These are phyloP conservation scores for Dicaeum eximium DNA, from an alignment of 2,113 vertebrate species.

Conservation along the genomic window DNA sequence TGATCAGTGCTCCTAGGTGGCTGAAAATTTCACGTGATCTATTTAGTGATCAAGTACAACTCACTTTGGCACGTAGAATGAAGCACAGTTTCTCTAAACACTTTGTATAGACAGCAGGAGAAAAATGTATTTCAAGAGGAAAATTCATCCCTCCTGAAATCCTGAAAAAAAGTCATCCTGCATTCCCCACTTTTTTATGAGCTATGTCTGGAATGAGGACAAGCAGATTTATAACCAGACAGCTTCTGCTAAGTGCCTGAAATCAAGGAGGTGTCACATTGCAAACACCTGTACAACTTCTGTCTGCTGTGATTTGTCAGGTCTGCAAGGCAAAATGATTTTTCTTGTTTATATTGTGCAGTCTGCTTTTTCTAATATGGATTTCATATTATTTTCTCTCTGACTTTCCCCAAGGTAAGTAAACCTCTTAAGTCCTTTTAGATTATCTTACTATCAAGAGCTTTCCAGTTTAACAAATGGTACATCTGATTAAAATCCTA, in stretches of 20 bases:
- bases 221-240: background rate
- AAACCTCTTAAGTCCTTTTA: background rate
- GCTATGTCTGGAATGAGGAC: conserved; percentile 4
- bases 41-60: background rate
- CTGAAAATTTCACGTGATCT: background rate
- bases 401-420: background rate
- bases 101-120: background rate
- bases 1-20: background rate
- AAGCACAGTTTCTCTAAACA: background rate
- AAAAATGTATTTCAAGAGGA: background rate
- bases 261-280: conserved; percentile 10
- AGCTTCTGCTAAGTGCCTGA: conserved; percentile 18
- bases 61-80: background rate
- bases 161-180: background rate
- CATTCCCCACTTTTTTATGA: background rate
- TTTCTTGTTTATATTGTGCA: background rate
- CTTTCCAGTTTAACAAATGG: background rate
- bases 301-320: conserved; percentile 7
- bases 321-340: background rate
- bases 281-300: conserved; percentile 8
- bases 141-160: background rate
- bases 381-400: conserved; percentile 13
- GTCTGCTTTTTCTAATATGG: background rate
- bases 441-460: background rate
- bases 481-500: background rate